A percentile compares a stretch with the other conserved stretches of the same genome.
Conservation (phyloP, 2,113 vertebrate genomes). For the Phyllostomus discolor region DNA sequence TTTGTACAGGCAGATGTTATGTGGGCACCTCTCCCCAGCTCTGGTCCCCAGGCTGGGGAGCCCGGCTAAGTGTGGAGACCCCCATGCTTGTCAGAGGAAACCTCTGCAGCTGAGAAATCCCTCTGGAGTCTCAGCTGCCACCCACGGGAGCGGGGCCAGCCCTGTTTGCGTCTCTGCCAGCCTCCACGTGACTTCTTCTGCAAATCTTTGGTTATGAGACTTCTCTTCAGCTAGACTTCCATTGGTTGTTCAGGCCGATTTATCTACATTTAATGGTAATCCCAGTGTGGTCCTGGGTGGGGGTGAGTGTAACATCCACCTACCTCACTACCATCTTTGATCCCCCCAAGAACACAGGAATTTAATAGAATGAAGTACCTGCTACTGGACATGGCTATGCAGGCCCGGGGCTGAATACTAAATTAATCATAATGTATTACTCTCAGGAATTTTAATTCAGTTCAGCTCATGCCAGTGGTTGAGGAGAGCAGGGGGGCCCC, state of each 20-base stretch:
- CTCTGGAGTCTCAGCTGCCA: neutral
- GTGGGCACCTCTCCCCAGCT: neutral
- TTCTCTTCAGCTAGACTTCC: neutral
- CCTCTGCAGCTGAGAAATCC: neutral
- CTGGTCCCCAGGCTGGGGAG: neutral
- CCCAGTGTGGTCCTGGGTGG: neutral
- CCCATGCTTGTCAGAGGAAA: neutral
- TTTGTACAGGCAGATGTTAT: neutral
- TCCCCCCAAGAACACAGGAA: neutral
- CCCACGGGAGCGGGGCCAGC: neutral
- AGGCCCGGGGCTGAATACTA: neutral
- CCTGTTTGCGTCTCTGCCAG: neutral
- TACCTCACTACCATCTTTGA: neutral
- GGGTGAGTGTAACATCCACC: neutral
- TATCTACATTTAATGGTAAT: neutral
- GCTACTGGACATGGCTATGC: neutral
- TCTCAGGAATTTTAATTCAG: neutral
- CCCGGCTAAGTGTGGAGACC: neutral
- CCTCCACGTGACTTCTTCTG: neutral
- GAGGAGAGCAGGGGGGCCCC: neutral
- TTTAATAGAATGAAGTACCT: neutral
- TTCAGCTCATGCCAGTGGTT: neutral
- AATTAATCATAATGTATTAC: neutral
- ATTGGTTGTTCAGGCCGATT: neutral
- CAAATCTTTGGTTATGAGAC: neutral